A percentile compares a stretch with the other conserved stretches of the same genome.
Conservation (phyloP, 1,140 invertebrate genomes). For the Sinonovacula constricta region DNA sequence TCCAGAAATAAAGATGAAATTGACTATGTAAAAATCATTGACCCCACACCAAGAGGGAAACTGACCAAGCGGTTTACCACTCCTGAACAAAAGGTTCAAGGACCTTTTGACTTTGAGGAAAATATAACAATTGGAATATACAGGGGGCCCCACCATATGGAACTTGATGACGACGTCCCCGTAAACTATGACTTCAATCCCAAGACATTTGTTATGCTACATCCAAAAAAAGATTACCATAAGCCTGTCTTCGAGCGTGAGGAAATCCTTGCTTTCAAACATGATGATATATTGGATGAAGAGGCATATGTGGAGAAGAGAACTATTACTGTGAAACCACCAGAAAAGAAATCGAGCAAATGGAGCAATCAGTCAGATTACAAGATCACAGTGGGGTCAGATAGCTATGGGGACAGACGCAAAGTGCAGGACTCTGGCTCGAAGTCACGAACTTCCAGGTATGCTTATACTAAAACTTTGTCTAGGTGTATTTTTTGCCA, state of each 20-base stretch:
- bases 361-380: constrained; percentile 26
- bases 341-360: constrained; percentile 26
- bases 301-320: constrained; percentile 68
- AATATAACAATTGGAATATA: constrained; percentile 65
- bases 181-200: constrained; percentile 60
- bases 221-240: constrained; percentile 60
- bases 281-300: constrained; percentile 66
- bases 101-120: constrained; percentile 57
- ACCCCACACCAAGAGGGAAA: constrained; percentile 5
- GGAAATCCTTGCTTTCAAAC: constrained; percentile 67
- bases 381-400: constrained; percentile 20
- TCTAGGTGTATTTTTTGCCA: too few relatives aligned
- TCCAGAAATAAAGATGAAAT: constrained; percentile 9
- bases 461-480: too few relatives aligned
- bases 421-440: constrained; percentile 36
- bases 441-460: constrained; percentile 23
- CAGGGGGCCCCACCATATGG: constrained; percentile 47
- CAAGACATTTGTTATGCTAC: constrained; percentile 59
- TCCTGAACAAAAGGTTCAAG: constrained; percentile 39
- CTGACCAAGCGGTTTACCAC: constrained; percentile 49
- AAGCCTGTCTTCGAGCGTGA: constrained; percentile 72
- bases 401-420: constrained; percentile 33
- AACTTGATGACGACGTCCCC: constrained; percentile 29
- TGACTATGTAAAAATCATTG: constrained; percentile 39
- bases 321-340: constrained; percentile 55